phyloP scores from a whole-genome alignment of 1,140 invertebrate genomes.

The Octopus sinensis region DNA sequence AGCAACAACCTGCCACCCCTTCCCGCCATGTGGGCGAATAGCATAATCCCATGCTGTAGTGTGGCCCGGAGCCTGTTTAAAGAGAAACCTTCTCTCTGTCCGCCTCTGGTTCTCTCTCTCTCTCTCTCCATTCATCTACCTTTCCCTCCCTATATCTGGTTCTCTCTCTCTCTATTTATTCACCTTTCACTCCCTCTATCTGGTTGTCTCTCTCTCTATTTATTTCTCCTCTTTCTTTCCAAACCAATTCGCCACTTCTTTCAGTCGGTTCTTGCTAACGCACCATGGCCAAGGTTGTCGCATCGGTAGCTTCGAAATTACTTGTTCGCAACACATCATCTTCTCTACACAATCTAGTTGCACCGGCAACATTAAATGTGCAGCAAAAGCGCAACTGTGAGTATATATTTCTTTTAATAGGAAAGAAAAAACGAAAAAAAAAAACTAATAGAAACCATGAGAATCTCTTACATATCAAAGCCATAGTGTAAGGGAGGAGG shows the following conservation, averaged over 20 bases:
- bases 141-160: too few relatives aligned
- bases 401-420: slow-evolving; percentile 25
- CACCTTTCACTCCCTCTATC: background rate
- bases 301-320: background rate
- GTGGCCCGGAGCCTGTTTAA: too few relatives aligned
- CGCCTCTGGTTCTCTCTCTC: too few relatives aligned
- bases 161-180: background rate
- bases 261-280: background rate
- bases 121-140: too few relatives aligned
- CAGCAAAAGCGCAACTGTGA: slow-evolving; percentile 49
- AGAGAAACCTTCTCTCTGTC: too few relatives aligned
- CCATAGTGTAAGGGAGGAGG: too few relatives aligned
- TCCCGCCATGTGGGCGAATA: too few relatives aligned
- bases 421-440: background rate
- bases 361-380: slow-evolving; percentile 34
- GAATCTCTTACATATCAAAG: too few relatives aligned
- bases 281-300: background rate
- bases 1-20: too few relatives aligned
- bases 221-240: background rate
- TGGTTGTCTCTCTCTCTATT: background rate
- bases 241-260: background rate
- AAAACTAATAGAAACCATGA: too few relatives aligned
- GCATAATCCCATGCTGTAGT: too few relatives aligned
- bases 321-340: slow-evolving; percentile 35
- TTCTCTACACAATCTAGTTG: slow-evolving; percentile 36